A percentile compares a stretch with the other conserved stretches of the same genome.
These are phyloP conservation scores for Vanacampus margaritifer DNA, from an alignment of 2,113 vertebrate species.

Conservation along the genomic window DNA sequence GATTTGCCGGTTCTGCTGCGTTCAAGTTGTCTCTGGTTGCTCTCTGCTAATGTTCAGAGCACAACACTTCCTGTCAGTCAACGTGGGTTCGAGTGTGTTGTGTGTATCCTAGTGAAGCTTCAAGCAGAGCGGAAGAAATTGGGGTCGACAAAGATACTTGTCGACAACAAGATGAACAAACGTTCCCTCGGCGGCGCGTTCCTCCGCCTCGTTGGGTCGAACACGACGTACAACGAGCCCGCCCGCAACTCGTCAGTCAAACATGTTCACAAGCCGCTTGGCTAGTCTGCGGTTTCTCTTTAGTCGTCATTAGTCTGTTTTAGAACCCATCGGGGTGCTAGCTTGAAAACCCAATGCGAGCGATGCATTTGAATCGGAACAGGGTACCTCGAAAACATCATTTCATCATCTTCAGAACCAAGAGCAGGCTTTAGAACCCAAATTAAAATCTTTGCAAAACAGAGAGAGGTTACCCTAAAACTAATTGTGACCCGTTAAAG, in stretches of 20 bases:
- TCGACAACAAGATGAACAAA: slow-evolving; percentile 1
- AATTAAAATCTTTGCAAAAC: not conserved
- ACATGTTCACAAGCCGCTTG: no score
- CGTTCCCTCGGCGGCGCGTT: not conserved
- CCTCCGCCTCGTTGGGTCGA: not conserved
- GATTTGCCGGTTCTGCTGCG: not conserved
- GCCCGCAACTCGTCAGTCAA: not conserved
- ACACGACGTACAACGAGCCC: not conserved
- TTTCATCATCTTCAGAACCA: not conserved
- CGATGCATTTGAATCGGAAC: not conserved
- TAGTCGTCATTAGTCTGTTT: not conserved
- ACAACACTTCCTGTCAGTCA: not conserved
- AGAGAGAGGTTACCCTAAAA: no score
- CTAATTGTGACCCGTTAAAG: no score
- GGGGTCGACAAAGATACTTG: not conserved
- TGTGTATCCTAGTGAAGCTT: not conserved
- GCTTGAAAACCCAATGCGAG: not conserved
- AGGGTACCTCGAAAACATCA: not conserved
- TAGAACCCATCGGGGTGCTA: not conserved
- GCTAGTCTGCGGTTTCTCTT: not conserved
- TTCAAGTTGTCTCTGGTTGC: not conserved
- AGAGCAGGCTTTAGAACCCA: not conserved
- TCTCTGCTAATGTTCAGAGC: not conserved
- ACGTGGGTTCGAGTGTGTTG: not conserved
- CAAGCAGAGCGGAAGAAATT: not conserved